Conservation (phyloP, 2,888 invertebrate genomes). For the Colostygia pectinataria region DNA sequence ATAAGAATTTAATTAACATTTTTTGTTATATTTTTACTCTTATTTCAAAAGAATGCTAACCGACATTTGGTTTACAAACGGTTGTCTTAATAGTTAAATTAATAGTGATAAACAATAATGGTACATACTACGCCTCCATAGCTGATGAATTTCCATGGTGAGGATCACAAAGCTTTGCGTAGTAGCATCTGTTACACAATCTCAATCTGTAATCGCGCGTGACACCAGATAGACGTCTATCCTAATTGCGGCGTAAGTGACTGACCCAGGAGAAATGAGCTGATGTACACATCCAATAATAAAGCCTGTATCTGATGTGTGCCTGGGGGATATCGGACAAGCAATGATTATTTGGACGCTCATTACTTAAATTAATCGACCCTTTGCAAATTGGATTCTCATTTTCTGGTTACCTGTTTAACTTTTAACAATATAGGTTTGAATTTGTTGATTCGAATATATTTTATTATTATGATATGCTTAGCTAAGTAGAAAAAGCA, state of each 20-base stretch:
- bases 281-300: constrained; percentile 59
- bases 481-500: too few relatives aligned
- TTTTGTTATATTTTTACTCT: too few relatives aligned
- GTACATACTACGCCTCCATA: too few relatives aligned
- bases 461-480: too few relatives aligned
- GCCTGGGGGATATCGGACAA: constrained; percentile 8
- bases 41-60: too few relatives aligned
- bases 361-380: background rate
- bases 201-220: constrained; percentile 13
- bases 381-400: background rate
- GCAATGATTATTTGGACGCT: constrained; percentile 3
- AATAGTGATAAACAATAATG: too few relatives aligned
- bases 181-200: background rate
- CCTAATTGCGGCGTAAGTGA: constrained; percentile 57
- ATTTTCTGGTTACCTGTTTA: background rate
- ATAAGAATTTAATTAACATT: too few relatives aligned
- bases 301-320: constrained; percentile 40
- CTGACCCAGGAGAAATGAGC: constrained; percentile 58
- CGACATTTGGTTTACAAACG: too few relatives aligned
- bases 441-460: too few relatives aligned
- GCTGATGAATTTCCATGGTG: too few relatives aligned
- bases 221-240: constrained; percentile 43
- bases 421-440: too few relatives aligned
- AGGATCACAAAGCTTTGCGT: background rate
- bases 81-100: too few relatives aligned